Percentiles rank a stretch among this genome's conserved stretches.
phyloP scores from a whole-genome alignment of 2,888 invertebrate species.

The Lissocephala sabroskyi region DNA sequence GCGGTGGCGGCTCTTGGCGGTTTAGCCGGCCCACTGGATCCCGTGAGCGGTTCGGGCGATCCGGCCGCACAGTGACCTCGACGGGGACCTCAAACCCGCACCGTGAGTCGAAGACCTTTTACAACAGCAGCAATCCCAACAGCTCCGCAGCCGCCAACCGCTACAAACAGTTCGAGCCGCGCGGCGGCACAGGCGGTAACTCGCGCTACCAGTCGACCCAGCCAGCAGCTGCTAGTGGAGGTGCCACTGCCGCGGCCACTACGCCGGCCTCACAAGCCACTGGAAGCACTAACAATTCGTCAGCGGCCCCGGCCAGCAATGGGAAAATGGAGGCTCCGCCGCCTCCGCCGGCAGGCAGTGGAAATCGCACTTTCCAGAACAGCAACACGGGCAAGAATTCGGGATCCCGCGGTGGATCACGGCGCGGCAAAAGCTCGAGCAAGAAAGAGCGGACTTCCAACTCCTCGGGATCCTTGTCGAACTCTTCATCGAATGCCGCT shows the following conservation, averaged over 20 bases:
- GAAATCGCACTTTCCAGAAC: too few species aligned
- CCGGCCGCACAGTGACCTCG: neutral
- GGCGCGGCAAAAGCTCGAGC: constrained; percentile 22
- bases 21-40: constrained; percentile 3
- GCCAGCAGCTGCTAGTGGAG: neutral
- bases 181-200: neutral
- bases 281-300: constrained; percentile 1
- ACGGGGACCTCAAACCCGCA: constrained; percentile 6
- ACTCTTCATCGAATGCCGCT: constrained; percentile 34
- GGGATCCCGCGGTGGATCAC: constrained; percentile 3
- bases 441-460: constrained; percentile 22
- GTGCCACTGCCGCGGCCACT: neutral
- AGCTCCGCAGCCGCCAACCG: neutral
- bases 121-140: constrained; percentile 36
- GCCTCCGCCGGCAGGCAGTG: too few species aligned
- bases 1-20: constrained; percentile 16
- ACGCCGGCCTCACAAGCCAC: too few species aligned
- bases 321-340: neutral
- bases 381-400: neutral
- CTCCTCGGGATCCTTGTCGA: constrained; percentile 44
- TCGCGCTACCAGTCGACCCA: neutral
- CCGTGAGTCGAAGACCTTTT: constrained; percentile 41
- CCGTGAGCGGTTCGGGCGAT: constrained; percentile 4
- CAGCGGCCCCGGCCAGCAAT: too few species aligned
- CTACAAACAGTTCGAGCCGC: constrained; percentile 20